Percentiles rank a stretch among this genome's conserved stretches.
These are phyloP conservation scores for Drosophila kanekoi DNA, from an alignment of 2,888 invertebrate species.

Conservation along the genomic window DNA sequence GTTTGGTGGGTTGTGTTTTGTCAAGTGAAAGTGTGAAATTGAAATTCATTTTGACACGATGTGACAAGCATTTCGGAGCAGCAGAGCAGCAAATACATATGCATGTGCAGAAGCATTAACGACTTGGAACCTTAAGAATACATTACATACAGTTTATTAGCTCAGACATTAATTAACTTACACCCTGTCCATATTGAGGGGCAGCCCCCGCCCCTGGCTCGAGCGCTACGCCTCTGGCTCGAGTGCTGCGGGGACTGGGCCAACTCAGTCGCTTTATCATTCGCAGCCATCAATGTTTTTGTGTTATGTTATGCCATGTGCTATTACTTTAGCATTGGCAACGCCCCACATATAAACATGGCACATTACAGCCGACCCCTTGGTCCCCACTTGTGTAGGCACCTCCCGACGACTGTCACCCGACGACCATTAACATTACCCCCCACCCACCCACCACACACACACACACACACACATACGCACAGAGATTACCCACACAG, in stretches of 20 bases:
- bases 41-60: conserved; percentile 53
- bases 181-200: background rate
- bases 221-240: conserved; percentile 28
- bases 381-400: conserved; percentile 9
- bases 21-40: conserved; percentile 65
- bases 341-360: conserved; percentile 60
- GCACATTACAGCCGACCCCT: conserved; percentile 38
- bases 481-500: conserved; percentile 50
- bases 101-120: background rate
- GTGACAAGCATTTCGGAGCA: conserved; percentile 28
- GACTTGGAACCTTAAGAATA: background rate
- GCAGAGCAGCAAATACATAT: too few species aligned
- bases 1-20: conserved; percentile 23
- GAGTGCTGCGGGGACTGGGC: conserved; percentile 9
- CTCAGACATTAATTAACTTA: background rate
- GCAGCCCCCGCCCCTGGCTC: background rate
- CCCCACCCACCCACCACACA: conserved; percentile 17
- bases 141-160: background rate
- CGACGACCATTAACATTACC: conserved; percentile 44
- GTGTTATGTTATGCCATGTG: conserved; percentile 65
- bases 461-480: conserved; percentile 29
- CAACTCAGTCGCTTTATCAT: conserved; percentile 51
- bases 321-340: conserved; percentile 77
- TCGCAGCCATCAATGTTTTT: conserved; percentile 76
- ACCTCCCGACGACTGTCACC: conserved; percentile 33